phyloP scores from a whole-genome alignment of 1,140 invertebrate genomes.

The Leucophenga varia region DNA sequence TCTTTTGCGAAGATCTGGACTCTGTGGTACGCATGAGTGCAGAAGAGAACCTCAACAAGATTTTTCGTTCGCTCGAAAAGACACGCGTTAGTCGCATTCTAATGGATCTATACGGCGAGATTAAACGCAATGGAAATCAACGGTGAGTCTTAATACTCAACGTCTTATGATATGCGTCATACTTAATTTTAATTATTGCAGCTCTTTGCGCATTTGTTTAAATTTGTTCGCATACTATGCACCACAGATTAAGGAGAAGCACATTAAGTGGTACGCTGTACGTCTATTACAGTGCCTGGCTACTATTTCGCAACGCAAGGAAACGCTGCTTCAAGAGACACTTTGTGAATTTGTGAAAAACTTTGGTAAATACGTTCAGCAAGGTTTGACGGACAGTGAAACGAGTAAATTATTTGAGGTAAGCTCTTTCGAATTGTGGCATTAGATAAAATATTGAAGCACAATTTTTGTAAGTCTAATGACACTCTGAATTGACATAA shows the following conservation, averaged over 20 bases:
- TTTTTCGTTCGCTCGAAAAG: constrained; percentile 66
- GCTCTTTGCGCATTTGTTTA: constrained; percentile 71
- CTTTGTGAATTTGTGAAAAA: constrained; percentile 67
- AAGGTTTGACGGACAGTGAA: constrained; percentile 74
- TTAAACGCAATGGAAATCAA: constrained; percentile 71
- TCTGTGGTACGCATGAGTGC: constrained; percentile 77
- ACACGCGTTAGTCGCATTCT: constrained; percentile 69
- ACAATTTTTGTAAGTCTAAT: no score
- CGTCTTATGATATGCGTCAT: background rate
- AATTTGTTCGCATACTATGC: constrained; percentile 74
- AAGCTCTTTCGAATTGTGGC: no score
- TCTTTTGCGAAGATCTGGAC: constrained; percentile 74
- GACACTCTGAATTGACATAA: no score
- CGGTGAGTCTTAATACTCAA: constrained; percentile 19
- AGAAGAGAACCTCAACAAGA: constrained; percentile 78
- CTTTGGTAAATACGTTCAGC: constrained; percentile 70
- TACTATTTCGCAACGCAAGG: constrained; percentile 67
- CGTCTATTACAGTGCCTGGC: constrained; percentile 72
- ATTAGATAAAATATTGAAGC: no score
- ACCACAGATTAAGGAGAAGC: constrained; percentile 69
- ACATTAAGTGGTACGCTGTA: constrained; percentile 74
- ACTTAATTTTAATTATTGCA: constrained; percentile 45
- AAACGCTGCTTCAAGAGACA: constrained; percentile 75
- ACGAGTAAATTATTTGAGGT: constrained; percentile 56
- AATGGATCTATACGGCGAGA: constrained; percentile 79